phyloP scores from a whole-genome alignment of 1,140 invertebrate species.

The Sarcophaga peregrina region DNA sequence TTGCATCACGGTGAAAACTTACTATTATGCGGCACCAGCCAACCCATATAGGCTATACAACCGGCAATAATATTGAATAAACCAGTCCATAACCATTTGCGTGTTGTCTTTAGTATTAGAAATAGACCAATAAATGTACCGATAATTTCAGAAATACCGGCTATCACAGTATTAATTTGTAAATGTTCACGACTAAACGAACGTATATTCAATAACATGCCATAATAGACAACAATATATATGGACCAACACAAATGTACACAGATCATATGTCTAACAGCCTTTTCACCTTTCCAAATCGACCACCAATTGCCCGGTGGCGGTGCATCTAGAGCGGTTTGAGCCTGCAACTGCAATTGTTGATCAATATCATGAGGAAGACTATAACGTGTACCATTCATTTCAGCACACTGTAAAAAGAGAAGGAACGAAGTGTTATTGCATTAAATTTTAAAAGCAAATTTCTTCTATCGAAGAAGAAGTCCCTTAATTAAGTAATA shows the following conservation, averaged over 20 bases:
- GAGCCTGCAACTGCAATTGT: slow-evolving; percentile 63
- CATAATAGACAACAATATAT: slow-evolving; percentile 66
- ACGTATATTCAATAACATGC: slow-evolving; percentile 66
- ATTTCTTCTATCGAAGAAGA: too few species aligned
- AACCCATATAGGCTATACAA: slow-evolving; percentile 60
- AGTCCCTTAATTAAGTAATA: too few species aligned
- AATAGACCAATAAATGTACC: slow-evolving; percentile 66
- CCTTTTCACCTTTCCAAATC: slow-evolving; percentile 62
- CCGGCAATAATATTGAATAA: slow-evolving; percentile 63
- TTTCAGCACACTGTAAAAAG: slow-evolving; percentile 75
- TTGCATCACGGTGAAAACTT: slow-evolving; percentile 18
- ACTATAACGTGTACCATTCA: slow-evolving; percentile 66
- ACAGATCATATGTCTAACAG: slow-evolving; percentile 60
- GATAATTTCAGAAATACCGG: slow-evolving; percentile 63
- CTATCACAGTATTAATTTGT: slow-evolving; percentile 63
- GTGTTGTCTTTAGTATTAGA: slow-evolving; percentile 59
- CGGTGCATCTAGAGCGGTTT: slow-evolving; percentile 60
- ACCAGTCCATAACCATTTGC: slow-evolving; percentile 63
- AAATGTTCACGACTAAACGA: slow-evolving; percentile 66
- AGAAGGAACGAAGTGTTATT: not conserved
- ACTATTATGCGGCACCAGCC: slow-evolving; percentile 60
- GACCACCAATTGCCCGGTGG: slow-evolving; percentile 64
- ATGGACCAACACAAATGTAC: slow-evolving; percentile 64
- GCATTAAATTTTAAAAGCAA: too few species aligned
- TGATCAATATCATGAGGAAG: slow-evolving; percentile 64